Base-by-base conservation (phyloP, 2,797 vertebrate species). In the Mormyrops boulengeri region DNA sequence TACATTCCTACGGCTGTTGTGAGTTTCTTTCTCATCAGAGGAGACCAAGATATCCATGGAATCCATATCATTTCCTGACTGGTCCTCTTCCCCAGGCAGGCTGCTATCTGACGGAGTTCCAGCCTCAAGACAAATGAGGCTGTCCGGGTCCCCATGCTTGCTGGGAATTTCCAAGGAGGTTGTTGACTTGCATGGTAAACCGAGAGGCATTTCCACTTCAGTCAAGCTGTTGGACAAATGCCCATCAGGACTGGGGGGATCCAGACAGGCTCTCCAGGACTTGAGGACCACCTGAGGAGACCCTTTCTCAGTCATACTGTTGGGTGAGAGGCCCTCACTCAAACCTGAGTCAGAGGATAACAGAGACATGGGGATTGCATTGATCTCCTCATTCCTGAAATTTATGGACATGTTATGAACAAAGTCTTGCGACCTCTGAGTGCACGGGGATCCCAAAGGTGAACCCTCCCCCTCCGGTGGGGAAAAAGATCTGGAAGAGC, bases 401-500 rank as follows among this genome's bases (percentile, higher is more conserved):
- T 93, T 93, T 62, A 95, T 91, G 17, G 94, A 94, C 66, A 94
- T 91, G 17, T 93, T 94, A 85, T 95, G 95, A 86, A 95, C 50
- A 41, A 91, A 93, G 90, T 94, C 92, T 77, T 53, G 90, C 44
- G 92, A 77, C 22, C 69, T 91, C 80, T 93, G 93, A 0, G 90
- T 85, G 49, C 26, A 93, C 7, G 94, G 95, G 12, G 94, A 95
- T 89, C 93, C 93, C 88, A 94, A 89, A 2, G 94, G 94, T 12
- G 92, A 94, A 52, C 90, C 93, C 49, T 97, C 96, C n/a, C 94
- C 96, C 19, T 96, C 96, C 6, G 96, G 95, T 88, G 95, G 95
- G 47, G 96, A 96, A 89, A 97, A 97, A 0, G 95, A 95, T 84
- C 94, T 96, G 0, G 97, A 96, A 6, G 97, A 96, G 73, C 96